phyloP scores from a whole-genome alignment of 2,888 invertebrate species.

The Dinocampus coccinellae region DNA sequence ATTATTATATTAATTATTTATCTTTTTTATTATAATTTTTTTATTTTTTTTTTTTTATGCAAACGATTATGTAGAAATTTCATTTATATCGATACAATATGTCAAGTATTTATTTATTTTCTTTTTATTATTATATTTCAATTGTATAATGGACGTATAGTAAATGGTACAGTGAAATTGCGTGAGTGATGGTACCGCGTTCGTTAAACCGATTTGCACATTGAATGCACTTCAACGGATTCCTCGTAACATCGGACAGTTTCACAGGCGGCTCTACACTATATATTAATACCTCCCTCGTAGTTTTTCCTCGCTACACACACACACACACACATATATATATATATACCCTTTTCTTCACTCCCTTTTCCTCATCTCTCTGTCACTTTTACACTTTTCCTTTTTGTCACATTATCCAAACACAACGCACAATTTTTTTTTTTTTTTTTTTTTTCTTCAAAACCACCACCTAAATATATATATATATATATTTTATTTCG shows the following conservation, averaged over 20 bases:
- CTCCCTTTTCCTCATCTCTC: conserved; percentile 3
- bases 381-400: not conserved
- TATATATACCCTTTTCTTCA: not conserved
- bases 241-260: conserved; percentile 52
- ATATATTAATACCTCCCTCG: not conserved
- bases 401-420: not conserved
- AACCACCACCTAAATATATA: not conserved
- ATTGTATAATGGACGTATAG: not conserved
- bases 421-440: not conserved
- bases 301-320: conserved; percentile 13
- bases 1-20: not conserved
- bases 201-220: conserved; percentile 65
- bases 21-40: not conserved
- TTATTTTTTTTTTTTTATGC: not conserved
- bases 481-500: conserved; percentile 2
- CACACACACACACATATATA: not conserved
- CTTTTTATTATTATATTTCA: not conserved
- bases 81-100: too few relatives aligned
- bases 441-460: not conserved
- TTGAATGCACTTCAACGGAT: conserved; percentile 39
- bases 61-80: too few relatives aligned
- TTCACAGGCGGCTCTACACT: conserved; percentile 42
- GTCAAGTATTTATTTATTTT: not conserved
- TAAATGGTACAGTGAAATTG: not conserved
- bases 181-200: conserved; percentile 15